These are phyloP conservation scores for Harpegnathos saltator DNA, from an alignment of 1,140 invertebrate genomes.

Conservation along the genomic window DNA sequence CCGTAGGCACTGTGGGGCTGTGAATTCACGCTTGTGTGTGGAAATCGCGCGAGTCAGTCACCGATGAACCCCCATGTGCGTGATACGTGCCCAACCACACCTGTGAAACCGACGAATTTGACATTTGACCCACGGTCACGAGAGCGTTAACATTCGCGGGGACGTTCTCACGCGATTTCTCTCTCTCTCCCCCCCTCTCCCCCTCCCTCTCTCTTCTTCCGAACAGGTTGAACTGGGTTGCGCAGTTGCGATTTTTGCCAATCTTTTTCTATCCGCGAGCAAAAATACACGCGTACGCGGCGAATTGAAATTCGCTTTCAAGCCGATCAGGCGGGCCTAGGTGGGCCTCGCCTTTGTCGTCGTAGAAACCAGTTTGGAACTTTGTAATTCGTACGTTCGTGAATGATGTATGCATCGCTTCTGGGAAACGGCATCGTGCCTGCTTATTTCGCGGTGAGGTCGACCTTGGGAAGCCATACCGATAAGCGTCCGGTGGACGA, in stretches of 20 bases:
- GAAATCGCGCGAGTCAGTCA: constrained; percentile 56
- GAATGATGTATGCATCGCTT: constrained; percentile 45
- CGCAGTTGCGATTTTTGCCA: constrained; percentile 17
- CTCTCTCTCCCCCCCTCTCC: neutral
- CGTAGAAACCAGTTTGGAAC: constrained; percentile 50
- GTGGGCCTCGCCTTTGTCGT: constrained; percentile 14
- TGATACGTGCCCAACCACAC: constrained; percentile 44
- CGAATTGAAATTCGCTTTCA: constrained; percentile 22
- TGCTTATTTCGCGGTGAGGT: constrained; percentile 41
- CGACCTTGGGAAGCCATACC: neutral
- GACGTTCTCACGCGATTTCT: constrained; percentile 19
- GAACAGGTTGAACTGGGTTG: neutral
- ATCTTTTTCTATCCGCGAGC: neutral
- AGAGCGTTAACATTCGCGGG: neutral
- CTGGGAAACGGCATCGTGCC: constrained; percentile 32
- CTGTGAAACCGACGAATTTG: constrained; percentile 12
- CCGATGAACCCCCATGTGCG: neutral
- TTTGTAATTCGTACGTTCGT: constrained; percentile 37
- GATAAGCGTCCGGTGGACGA: constrained; percentile 3
- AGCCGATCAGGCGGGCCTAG: constrained; percentile 25
- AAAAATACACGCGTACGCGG: constrained; percentile 1
- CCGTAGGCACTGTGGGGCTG: constrained; percentile 44
- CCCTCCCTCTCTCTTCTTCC: neutral
- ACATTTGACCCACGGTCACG: constrained; percentile 31
- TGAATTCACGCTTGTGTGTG: constrained; percentile 67